Evolutionary conservation across 2,113 vertebrate genomes (phyloP).

Genomic region (Gobiocypris rarus): DNA sequence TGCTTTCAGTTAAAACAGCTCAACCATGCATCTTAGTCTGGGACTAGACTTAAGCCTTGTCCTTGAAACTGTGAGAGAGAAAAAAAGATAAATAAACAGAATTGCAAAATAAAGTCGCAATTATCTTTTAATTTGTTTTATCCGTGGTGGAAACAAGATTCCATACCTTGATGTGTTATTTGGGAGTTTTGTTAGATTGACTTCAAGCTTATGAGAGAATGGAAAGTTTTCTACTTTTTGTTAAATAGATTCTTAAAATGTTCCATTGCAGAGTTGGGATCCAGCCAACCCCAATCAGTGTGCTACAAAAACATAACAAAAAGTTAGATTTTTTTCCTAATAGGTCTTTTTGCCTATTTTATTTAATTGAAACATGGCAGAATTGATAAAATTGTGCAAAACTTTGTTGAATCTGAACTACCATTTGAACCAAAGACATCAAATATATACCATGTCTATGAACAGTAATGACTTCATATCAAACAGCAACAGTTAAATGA

Average conservation of each 20-base stretch:
- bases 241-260: neutral
- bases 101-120: too few species aligned
- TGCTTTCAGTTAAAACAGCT: too few species aligned
- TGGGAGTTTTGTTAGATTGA: neutral
- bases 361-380: conserved; percentile 48
- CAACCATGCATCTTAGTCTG: too few species aligned
- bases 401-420: conserved; percentile 38
- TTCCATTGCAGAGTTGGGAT: neutral
- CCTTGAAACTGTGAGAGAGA: too few species aligned
- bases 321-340: neutral
- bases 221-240: neutral
- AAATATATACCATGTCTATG: conserved; percentile 53
- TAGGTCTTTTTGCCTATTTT: conserved; percentile 33
- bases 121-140: too few species aligned
- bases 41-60: too few species aligned
- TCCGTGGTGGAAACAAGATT: too few species aligned
- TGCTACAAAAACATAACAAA: conserved; percentile 24
- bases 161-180: neutral
- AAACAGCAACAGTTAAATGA: conserved; percentile 44
- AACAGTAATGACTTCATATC: conserved; percentile 52
- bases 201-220: neutral
- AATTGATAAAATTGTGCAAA: conserved; percentile 39
- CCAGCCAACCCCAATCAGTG: neutral
- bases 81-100: too few species aligned
- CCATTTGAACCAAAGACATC: conserved; percentile 51